Conservation (phyloP, 2,797 vertebrate species). For the Cryptoprocta ferox region DNA sequence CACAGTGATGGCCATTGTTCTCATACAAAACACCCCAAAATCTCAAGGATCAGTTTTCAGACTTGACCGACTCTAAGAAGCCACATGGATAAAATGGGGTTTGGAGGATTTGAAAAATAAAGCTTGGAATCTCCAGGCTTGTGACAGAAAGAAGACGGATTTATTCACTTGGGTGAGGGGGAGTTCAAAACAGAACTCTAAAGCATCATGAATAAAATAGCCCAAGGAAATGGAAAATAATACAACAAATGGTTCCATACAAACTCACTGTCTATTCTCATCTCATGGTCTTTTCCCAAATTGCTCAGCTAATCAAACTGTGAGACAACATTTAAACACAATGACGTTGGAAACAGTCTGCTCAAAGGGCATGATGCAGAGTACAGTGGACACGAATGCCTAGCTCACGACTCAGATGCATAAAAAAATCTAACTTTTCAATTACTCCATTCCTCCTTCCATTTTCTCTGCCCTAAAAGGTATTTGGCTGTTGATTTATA, state of each 20-base stretch:
- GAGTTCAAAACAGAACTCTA: neutral
- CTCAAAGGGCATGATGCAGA: neutral
- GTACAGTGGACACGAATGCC: neutral
- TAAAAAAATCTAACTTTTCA: neutral
- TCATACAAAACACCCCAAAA: conserved; percentile 31
- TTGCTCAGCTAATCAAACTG: neutral
- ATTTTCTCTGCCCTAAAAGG: neutral
- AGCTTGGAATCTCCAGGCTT: conserved; percentile 24
- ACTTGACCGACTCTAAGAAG: conserved; percentile 37
- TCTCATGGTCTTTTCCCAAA: neutral
- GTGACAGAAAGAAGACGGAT: conserved; percentile 3
- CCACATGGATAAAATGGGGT: neutral
- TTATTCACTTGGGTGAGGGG: neutral
- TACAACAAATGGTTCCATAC: neutral
- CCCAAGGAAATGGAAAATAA: neutral
- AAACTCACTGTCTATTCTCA: neutral
- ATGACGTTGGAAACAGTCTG: neutral
- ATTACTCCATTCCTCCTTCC: neutral
- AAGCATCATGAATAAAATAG: conserved; percentile 22
- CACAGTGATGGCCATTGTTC: neutral
- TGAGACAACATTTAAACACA: neutral
- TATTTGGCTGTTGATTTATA: neutral
- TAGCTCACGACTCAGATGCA: neutral
- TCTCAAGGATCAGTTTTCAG: conserved; percentile 59
- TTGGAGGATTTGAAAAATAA: conserved; percentile 65